Evolutionary conservation across 2,113 vertebrate genomes (phyloP), one percentile per base, ranked within the genome.

Genomic region (Phylloscopus trochiloides): DNA sequence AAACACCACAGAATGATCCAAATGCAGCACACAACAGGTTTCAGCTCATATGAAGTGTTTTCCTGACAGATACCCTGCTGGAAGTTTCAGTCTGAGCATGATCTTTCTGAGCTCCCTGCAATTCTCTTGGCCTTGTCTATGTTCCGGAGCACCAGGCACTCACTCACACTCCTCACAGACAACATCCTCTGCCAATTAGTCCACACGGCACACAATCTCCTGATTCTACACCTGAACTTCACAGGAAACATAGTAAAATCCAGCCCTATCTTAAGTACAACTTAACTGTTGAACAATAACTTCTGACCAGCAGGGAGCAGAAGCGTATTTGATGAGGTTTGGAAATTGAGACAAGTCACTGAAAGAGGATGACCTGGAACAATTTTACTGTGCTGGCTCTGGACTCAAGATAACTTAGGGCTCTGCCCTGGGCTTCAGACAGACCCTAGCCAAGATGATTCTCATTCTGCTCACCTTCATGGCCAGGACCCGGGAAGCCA

Each of bases 401-500:
- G 36, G 25, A 67, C 21, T 29, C 20, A 4, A 48, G 59, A 48
- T 24, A 65, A 31, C 25, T 32, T 8, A 61, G 54, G 20, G 24
- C 54, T 77, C 47, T 47, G 45, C 31, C 18, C 62, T 67, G 25
- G 55, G 25, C 21, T 86, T 73, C 43, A 57, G 28, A 62, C 19
- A 88, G 54, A 54, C 4, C 5, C 25, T 3, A 38, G 15, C 15
- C 36, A 74, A 81, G 50, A 47, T 40, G 54, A 47, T 52, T 76
- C 70, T 73, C 2, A 15, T 59, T 80, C 43, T 90, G 42, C 96
- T 94, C 97, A 99, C 99, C 99, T 99, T 99, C 98, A 99, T 99
- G 74, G 99, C 99, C 89, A 99, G 97, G 29, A 99, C 99, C 28
- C 99, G 95, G 3, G 99, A 99, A 32, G 99, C 99, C 95, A 99